Conservation (phyloP, 2,888 invertebrate genomes). For the Eumacrocentrus americanus region DNA sequence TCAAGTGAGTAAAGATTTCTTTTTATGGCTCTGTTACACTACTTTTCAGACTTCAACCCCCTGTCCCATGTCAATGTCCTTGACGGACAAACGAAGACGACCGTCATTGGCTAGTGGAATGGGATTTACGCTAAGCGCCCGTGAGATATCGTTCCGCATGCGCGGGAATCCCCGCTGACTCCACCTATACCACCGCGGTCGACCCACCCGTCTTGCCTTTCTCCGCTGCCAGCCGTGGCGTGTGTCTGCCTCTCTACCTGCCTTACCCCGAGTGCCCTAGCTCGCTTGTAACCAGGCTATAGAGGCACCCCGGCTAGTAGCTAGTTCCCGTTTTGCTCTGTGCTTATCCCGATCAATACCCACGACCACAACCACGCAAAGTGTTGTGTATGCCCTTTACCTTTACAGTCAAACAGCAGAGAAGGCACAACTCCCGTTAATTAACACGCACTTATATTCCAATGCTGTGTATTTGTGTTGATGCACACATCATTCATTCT, state of each 20-base stretch:
- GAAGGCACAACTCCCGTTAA: too few species aligned
- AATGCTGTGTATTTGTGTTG: too few species aligned
- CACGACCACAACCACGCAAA: constrained; percentile 36
- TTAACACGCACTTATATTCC: too few species aligned
- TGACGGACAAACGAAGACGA: constrained; percentile 2
- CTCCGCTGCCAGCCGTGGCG: constrained; percentile 17
- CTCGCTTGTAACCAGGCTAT: constrained; percentile 13
- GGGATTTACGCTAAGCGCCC: constrained; percentile 26
- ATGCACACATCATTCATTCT: too few species aligned
- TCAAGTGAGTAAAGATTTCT: constrained; percentile 9
- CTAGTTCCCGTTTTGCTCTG: constrained; percentile 40
- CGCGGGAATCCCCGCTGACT: constrained; percentile 35
- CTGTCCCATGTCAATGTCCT: background rate
- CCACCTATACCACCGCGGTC: constrained; percentile 17
- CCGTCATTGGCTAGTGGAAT: background rate
- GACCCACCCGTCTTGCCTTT: constrained; percentile 23
- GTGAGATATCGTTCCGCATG: constrained; percentile 35
- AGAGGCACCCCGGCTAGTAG: constrained; percentile 36
- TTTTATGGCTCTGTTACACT: too few species aligned
- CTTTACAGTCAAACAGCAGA: constrained; percentile 32
- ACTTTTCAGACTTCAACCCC: background rate
- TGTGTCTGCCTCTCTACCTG: constrained; percentile 5
- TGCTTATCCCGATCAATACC: constrained; percentile 45
- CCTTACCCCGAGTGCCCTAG: constrained; percentile 15
- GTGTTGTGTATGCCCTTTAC: constrained; percentile 33